Conservation (phyloP, 1,140 invertebrate genomes). For the Solen grandis region DNA sequence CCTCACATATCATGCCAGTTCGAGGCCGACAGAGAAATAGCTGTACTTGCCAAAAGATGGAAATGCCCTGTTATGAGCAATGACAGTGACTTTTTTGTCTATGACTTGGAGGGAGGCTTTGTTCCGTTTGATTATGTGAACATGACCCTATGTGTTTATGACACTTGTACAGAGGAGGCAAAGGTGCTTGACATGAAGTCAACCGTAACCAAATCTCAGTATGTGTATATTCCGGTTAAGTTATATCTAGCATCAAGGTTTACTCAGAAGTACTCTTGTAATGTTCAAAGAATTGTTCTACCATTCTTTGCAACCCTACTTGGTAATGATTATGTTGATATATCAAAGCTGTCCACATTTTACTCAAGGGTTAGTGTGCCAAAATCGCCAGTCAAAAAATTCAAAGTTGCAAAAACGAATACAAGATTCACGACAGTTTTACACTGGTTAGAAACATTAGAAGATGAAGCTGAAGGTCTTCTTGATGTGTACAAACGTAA, state of each 20-base stretch:
- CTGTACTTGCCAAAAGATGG: constrained; percentile 87
- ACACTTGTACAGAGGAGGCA: constrained; percentile 11
- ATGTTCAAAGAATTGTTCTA: constrained; percentile 85
- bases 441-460: constrained; percentile 87
- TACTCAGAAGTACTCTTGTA: constrained; percentile 74
- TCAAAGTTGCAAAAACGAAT: constrained; percentile 80
- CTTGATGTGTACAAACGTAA: constrained; percentile 80
- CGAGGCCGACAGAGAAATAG: constrained; percentile 93
- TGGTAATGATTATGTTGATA: constrained; percentile 93
- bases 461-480: constrained; percentile 85
- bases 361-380: constrained; percentile 84
- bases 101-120: constrained; percentile 86
- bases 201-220: constrained; percentile 51
- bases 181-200: constrained; percentile 1
- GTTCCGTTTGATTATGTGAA: constrained; percentile 89
- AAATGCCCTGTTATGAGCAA: constrained; percentile 92
- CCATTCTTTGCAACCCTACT: constrained; percentile 90
- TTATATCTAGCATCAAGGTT: constrained; percentile 87
- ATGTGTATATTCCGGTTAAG: constrained; percentile 84
- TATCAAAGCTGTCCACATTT: constrained; percentile 86
- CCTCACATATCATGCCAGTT: constrained; percentile 88
- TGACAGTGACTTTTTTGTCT: constrained; percentile 96
- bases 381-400: constrained; percentile 79
- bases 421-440: constrained; percentile 86
- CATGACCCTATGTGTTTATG: constrained; percentile 57